phyloP scores from a whole-genome alignment of 2,888 invertebrate genomes.

The Meloe dianella region DNA sequence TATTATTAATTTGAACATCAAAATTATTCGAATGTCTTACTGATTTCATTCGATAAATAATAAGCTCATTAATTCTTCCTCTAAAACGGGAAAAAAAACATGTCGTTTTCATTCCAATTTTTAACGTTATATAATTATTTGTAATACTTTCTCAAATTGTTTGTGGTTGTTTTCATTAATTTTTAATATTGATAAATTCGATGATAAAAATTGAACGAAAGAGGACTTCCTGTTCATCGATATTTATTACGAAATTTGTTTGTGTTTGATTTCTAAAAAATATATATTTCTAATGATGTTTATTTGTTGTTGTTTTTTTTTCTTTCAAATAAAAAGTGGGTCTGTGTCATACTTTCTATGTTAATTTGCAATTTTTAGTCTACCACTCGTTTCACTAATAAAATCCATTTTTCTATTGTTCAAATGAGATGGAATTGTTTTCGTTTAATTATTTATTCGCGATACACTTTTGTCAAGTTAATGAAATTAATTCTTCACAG shows the following conservation, averaged over 20 bases:
- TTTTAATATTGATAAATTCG: constrained; percentile 20
- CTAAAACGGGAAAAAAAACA: not conserved
- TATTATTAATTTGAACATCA: not conserved
- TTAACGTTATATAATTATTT: not conserved
- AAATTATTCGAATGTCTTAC: not conserved
- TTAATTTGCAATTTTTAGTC: constrained; percentile 29
- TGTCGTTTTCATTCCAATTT: not conserved
- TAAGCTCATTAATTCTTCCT: not conserved
- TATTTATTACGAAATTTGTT: not conserved
- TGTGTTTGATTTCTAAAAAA: not conserved
- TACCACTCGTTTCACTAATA: constrained; percentile 18
- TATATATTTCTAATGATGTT: not conserved
- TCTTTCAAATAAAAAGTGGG: constrained; percentile 20
- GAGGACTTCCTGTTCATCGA: not conserved
- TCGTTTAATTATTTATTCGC: not conserved
- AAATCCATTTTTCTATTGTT: constrained; percentile 20
- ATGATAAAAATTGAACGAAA: constrained; percentile 27
- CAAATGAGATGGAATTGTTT: not conserved
- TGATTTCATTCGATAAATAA: not conserved
- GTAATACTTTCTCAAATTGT: not conserved
- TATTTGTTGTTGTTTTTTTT: not conserved
- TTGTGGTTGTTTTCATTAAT: not conserved
- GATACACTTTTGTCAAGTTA: not conserved
- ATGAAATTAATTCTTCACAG: not conserved
- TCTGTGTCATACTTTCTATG: constrained; percentile 32